Evolutionary conservation across 2,888 invertebrate genomes (phyloP).

Genomic region (Tachystola acroxantha): DNA sequence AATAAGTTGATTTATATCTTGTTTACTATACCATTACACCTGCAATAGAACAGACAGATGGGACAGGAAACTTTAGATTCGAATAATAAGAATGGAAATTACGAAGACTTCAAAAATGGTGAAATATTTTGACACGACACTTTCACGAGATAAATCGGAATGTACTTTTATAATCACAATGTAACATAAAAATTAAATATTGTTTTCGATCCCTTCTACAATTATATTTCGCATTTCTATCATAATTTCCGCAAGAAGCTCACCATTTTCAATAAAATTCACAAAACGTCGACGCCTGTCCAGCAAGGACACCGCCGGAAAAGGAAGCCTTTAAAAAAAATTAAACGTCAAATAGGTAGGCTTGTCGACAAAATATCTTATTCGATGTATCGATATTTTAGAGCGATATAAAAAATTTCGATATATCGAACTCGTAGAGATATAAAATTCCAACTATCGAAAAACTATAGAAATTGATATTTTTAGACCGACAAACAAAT

Average conservation of each 20-base stretch:
- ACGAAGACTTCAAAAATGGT: background rate
- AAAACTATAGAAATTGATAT: no score
- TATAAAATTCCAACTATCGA: no score
- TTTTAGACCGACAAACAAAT: no score
- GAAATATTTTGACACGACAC: background rate
- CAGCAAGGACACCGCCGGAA: constrained; percentile 39
- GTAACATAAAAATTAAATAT: background rate
- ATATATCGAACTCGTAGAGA: no score
- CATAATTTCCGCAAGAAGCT: constrained; percentile 29
- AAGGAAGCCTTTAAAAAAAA: constrained; percentile 22
- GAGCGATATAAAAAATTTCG: no score
- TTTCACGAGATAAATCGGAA: constrained; percentile 18
- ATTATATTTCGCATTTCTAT: constrained; percentile 1
- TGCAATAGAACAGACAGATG: background rate
- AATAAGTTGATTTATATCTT: no score
- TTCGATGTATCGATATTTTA: no score
- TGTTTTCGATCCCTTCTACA: background rate
- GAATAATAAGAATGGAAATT: background rate
- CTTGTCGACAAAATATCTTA: no score
- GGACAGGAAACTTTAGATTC: background rate
- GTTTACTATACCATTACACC: no score
- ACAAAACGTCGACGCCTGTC: constrained; percentile 21
- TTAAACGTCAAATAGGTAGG: no score
- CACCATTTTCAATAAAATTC: constrained; percentile 40
- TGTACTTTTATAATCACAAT: constrained; percentile 26